Base-by-base conservation (phyloP, 2,888 invertebrate species). In the Aphodius granarius region DNA sequence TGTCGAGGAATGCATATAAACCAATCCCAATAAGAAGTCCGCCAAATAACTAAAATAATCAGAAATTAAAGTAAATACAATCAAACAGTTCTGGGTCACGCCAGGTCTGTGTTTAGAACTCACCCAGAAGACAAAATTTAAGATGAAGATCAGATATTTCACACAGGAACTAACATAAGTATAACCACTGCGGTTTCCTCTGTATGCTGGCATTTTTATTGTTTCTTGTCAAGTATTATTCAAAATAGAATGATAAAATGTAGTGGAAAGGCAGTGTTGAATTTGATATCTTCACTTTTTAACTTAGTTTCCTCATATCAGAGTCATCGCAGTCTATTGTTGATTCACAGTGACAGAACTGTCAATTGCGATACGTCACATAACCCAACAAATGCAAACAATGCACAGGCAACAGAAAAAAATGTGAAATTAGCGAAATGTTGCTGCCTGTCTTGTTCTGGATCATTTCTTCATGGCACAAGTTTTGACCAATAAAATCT, bases 71-170 rank as follows among this genome's bases (percentile, higher is more conserved):
- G n/a, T n/a, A n/a, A n/a, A n/a, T n/a, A n/a, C n/a, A n/a, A n/a
- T n/a, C n/a, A n/a, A n/a, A n/a, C n/a, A 75, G 75, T 43, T 13
- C 17, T 13, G 20, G 16, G 3, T 18, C n/a, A 5, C 17, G 16
- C 66, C 13, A n/a, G n/a, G n/a, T n/a, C n/a, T n/a, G n/a, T n/a
- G n/a, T n/a, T n/a, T n/a, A n/a, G n/a, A n/a, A 90, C 94, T 91
- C 88, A 96, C 96, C 96, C 96, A 96, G 88, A 96, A 95, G 81
- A 96, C 89, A 86, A 96, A 95, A 89, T 96, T 96, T 82, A 96
- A 90, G 83, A 95, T 90, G 88, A 96, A 96, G 87, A 97, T 94
- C 89, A 95, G 92, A 86, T 96, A 97, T 88, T 96, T 97, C 72
- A 96, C 94, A 87, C 94, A 95, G 71, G 95, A 93, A 87, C 94